These are phyloP conservation scores for Eugnorisma glareosa DNA, from an alignment of 2,888 invertebrate genomes.

Conservation along the genomic window DNA sequence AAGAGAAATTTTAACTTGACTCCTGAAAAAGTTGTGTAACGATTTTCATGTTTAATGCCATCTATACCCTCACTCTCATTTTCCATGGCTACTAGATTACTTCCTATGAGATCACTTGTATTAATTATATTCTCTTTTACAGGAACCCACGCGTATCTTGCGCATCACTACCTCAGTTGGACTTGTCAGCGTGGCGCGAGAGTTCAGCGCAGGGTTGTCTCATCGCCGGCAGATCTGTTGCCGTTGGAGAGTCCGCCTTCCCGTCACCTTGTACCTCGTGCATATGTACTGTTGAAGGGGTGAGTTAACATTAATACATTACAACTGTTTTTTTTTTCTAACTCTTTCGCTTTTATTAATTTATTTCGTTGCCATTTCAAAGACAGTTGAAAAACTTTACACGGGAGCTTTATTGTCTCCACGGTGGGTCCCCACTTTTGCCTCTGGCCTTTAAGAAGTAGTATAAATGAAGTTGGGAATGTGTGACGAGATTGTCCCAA, in stretches of 20 bases:
- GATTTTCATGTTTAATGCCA: not conserved
- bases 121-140: not conserved
- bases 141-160: constrained; percentile 97
- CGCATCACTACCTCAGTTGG: constrained; percentile 94
- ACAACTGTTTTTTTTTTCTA: not conserved
- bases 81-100: not conserved
- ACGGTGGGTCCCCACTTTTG: not conserved
- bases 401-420: not conserved
- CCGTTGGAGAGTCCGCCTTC: constrained; percentile 95
- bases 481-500: not conserved
- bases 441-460: not conserved
- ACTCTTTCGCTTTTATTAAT: not conserved
- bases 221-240: constrained; percentile 94
- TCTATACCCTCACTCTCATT: not conserved
- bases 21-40: not conserved
- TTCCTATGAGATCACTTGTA: not conserved
- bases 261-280: constrained; percentile 98
- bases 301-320: constrained; percentile 86
- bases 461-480: not conserved
- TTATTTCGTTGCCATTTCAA: not conserved
- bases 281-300: constrained; percentile 96
- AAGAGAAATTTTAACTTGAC: not conserved
- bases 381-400: not conserved
- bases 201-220: constrained; percentile 94
- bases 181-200: constrained; percentile 96